A percentile compares a stretch with the other conserved stretches of the same genome.
These are phyloP conservation scores for Drosophila meridionalis DNA, from an alignment of 2,888 invertebrate genomes.

Conservation along the genomic window DNA sequence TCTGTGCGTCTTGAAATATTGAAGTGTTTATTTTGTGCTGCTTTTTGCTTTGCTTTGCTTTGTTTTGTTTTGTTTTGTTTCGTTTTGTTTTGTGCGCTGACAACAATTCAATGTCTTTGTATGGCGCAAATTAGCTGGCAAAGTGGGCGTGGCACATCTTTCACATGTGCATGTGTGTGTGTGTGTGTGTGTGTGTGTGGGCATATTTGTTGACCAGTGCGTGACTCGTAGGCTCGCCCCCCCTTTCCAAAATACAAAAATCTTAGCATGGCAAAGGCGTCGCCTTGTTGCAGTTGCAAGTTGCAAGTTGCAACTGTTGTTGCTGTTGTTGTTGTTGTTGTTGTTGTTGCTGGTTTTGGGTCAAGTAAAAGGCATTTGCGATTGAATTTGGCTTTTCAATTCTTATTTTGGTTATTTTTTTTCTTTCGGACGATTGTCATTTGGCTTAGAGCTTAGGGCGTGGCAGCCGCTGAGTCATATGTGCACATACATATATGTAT, in stretches of 20 bases:
- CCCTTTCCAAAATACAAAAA: constrained; percentile 26
- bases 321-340: constrained; percentile 19
- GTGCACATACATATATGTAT: background rate
- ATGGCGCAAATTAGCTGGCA: constrained; percentile 70
- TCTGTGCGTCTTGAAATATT: constrained; percentile 54
- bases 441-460: constrained; percentile 38
- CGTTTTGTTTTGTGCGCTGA: constrained; percentile 19
- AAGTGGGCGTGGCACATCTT: constrained; percentile 10
- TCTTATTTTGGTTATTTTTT: constrained; percentile 12
- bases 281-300: constrained; percentile 52
- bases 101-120: constrained; percentile 74
- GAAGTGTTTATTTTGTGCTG: constrained; percentile 22
- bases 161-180: background rate
- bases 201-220: constrained; percentile 66
- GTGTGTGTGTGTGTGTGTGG: constrained; percentile 36
- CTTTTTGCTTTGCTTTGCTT: background rate
- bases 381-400: constrained; percentile 54
- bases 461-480: constrained; percentile 35
- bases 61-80: constrained; percentile 1
- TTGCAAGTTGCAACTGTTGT: constrained; percentile 34
- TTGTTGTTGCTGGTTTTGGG: constrained; percentile 63
- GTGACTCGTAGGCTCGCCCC: constrained; percentile 71
- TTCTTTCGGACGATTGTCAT: constrained; percentile 54
- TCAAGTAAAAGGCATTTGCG: constrained; percentile 73
- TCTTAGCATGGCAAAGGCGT: constrained; percentile 35